phyloP scores from a whole-genome alignment of 2,888 invertebrate species.

The Coremacera marginata region DNA sequence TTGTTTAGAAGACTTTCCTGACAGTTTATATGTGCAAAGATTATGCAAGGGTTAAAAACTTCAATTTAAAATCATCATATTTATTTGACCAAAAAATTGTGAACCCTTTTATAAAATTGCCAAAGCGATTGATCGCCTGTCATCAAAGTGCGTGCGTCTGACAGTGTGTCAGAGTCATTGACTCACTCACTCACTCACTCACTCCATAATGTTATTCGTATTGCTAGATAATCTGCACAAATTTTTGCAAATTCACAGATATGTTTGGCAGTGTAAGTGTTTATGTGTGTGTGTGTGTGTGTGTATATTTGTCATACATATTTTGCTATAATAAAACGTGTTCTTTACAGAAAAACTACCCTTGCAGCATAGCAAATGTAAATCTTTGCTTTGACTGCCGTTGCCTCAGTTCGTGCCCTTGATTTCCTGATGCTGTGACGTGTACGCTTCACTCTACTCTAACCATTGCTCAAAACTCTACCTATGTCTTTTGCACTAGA shows the following conservation, averaged over 20 bases:
- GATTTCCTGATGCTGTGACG: background rate
- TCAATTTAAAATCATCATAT: conserved; percentile 32
- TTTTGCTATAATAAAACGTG: no score
- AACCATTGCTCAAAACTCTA: background rate
- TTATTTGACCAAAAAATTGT: conserved; percentile 17
- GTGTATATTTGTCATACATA: conserved; percentile 6
- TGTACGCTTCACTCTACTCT: background rate
- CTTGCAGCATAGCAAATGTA: conserved; percentile 15
- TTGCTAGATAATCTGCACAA: no score
- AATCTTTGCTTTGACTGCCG: conserved; percentile 5
- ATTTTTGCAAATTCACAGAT: no score
- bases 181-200: background rate
- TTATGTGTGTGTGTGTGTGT: background rate
- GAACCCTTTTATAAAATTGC: conserved; percentile 9
- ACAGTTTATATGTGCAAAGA: background rate
- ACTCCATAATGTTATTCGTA: no score
- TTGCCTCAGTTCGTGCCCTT: background rate
- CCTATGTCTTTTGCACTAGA: background rate
- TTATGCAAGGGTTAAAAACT: conserved; percentile 37
- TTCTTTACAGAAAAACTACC: background rate
- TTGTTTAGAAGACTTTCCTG: background rate
- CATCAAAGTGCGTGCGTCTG: background rate
- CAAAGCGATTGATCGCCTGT: background rate
- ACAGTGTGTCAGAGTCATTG: background rate
- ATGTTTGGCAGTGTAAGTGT: no score